These are phyloP conservation scores for Branchellion lobata DNA, from an alignment of 2,888 invertebrate genomes.

Conservation along the genomic window DNA sequence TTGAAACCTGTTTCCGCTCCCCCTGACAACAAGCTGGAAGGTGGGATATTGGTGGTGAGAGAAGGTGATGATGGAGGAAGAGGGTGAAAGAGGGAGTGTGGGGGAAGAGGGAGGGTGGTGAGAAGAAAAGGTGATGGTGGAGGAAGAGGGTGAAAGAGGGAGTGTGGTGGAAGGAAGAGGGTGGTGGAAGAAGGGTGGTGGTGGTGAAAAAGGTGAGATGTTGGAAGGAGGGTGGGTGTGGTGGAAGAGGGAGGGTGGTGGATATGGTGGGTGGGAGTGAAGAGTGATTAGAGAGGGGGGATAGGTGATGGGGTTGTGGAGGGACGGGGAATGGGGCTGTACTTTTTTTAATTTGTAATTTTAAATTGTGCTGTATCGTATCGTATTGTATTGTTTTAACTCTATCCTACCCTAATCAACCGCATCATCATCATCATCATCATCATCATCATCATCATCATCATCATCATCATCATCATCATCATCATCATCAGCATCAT, in stretches of 20 bases:
- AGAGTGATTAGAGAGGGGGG: background rate
- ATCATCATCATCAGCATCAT: conserved; percentile 20
- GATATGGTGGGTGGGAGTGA: background rate
- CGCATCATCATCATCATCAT: background rate
- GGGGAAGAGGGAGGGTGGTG: too few relatives aligned
- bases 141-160: too few relatives aligned
- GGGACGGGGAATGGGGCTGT: too few relatives aligned
- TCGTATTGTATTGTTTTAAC: background rate
- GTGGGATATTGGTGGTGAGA: too few relatives aligned
- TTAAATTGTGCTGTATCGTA: too few relatives aligned
- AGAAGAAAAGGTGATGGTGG: too few relatives aligned
- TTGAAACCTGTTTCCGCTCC: conserved; percentile 59
- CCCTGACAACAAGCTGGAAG: conserved; percentile 53
- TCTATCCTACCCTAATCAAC: background rate
- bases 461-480: conserved; percentile 1
- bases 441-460: conserved; percentile 15
- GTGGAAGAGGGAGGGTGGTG: background rate
- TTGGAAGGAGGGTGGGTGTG: background rate
- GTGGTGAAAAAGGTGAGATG: background rate
- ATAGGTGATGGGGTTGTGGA: background rate
- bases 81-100: too few relatives aligned
- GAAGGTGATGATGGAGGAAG: too few relatives aligned
- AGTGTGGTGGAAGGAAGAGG: too few relatives aligned
- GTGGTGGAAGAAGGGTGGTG: too few relatives aligned
- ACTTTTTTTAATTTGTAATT: too few relatives aligned